phyloP scores from a whole-genome alignment of 2,797 vertebrate genomes.

The Eulemur mongoz region DNA sequence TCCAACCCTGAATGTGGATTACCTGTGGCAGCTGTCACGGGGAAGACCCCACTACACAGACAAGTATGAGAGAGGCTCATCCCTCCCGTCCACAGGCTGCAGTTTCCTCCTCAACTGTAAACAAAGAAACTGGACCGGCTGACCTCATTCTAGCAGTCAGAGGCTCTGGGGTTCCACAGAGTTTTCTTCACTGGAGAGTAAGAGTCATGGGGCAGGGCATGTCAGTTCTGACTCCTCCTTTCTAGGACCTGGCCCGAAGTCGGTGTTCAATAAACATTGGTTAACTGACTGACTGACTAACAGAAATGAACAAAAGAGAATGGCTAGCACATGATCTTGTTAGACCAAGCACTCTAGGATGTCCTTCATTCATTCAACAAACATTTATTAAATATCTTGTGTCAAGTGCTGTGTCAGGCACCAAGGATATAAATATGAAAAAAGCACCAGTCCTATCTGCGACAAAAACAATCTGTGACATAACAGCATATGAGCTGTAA shows the following conservation, averaged over 20 bases:
- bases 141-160: neutral
- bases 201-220: neutral
- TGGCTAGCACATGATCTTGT: neutral
- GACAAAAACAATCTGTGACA: neutral
- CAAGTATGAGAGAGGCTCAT: neutral
- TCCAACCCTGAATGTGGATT: neutral
- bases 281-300: neutral
- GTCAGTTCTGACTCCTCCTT: neutral
- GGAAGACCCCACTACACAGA: neutral
- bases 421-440: neutral
- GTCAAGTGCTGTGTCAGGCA: neutral
- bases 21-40: neutral
- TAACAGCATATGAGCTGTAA: neutral
- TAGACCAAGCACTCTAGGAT: neutral
- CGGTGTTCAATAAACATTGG: neutral
- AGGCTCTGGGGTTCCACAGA: neutral
- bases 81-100: neutral
- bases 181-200: neutral
- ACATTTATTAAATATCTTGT: neutral
- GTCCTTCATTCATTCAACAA: neutral
- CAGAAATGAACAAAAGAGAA: neutral
- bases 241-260: neutral
- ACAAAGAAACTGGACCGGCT: neutral
- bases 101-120: neutral
- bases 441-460: neutral